Conservation (phyloP, 2,113 vertebrate species). For the Halcyon malimbica region DNA sequence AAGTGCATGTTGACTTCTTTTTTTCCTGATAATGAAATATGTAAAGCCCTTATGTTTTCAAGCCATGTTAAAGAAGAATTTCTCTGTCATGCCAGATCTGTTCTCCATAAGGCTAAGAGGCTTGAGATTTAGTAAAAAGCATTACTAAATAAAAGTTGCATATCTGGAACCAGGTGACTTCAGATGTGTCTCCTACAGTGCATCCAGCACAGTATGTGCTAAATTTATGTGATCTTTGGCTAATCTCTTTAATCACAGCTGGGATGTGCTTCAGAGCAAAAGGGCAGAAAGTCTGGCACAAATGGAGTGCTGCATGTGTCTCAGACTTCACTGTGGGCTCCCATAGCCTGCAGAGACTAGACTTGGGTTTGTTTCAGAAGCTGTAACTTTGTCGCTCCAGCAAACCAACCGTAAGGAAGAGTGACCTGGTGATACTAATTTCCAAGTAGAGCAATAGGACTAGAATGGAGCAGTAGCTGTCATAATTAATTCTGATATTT, state of each 20-base stretch:
- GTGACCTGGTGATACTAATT: neutral
- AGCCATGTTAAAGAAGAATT: neutral
- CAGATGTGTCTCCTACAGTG: neutral
- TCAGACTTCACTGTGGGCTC: neutral
- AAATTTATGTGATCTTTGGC: neutral
- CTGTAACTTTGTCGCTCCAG: neutral
- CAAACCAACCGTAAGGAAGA: neutral
- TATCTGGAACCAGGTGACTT: neutral
- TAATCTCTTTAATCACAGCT: neutral
- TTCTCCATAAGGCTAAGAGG: neutral
- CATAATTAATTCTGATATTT: neutral
- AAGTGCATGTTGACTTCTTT: neutral
- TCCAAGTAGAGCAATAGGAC: neutral
- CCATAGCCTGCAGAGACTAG: neutral
- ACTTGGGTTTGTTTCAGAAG: accelerated
- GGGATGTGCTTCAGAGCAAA: neutral
- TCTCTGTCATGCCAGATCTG: neutral
- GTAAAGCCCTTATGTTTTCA: neutral
- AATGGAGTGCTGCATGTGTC: neutral
- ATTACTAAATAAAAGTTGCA: neutral
- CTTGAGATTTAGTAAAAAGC: neutral
- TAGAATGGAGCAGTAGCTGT: neutral
- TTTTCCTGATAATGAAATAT: neutral
- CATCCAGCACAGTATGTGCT: neutral
- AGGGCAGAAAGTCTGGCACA: neutral